These are phyloP conservation scores for Cylas formicarius DNA, from an alignment of 1,140 invertebrate genomes.

Conservation along the genomic window DNA sequence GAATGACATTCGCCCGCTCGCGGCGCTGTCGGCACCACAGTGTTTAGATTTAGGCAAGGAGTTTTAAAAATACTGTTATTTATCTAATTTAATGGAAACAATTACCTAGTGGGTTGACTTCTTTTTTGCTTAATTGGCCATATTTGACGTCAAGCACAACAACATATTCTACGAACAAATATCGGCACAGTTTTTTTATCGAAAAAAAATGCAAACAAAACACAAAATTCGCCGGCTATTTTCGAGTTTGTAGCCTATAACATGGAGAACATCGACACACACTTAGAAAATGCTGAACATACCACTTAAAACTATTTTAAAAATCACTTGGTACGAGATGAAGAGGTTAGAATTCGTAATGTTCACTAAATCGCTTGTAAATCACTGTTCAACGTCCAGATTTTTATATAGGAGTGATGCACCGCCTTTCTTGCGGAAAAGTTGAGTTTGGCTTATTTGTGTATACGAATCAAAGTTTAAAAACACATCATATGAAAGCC, in stretches of 20 bases:
- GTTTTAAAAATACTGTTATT: slow-evolving; percentile 16
- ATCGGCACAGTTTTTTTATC: slow-evolving; percentile 18
- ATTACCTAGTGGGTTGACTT: slow-evolving; percentile 22
- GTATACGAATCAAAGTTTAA: too few species aligned
- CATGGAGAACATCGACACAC: slow-evolving; percentile 24
- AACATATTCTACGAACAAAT: too few species aligned
- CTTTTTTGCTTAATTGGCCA: slow-evolving; percentile 16
- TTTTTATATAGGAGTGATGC: neutral
- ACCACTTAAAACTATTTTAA: slow-evolving; percentile 19
- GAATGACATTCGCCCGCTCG: slow-evolving; percentile 15
- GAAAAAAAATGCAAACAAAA: slow-evolving; percentile 24
- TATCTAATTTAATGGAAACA: slow-evolving; percentile 14
- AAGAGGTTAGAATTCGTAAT: slow-evolving; percentile 22
- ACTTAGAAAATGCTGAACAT: slow-evolving; percentile 21
- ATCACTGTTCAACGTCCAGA: slow-evolving; percentile 7
- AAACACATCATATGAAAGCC: too few species aligned
- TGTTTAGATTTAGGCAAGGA: slow-evolving; percentile 16
- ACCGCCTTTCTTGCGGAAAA: neutral
- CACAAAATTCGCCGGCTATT: slow-evolving; percentile 21
- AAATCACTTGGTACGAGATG: slow-evolving; percentile 14
- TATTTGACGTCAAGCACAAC: slow-evolving; percentile 19
- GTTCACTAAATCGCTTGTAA: slow-evolving; percentile 10
- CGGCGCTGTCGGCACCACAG: slow-evolving; percentile 13
- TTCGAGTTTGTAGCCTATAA: slow-evolving; percentile 18
- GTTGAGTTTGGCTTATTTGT: too few species aligned